phyloP scores from a whole-genome alignment of 2,888 invertebrate species.

The Oscheius sp. region DNA sequence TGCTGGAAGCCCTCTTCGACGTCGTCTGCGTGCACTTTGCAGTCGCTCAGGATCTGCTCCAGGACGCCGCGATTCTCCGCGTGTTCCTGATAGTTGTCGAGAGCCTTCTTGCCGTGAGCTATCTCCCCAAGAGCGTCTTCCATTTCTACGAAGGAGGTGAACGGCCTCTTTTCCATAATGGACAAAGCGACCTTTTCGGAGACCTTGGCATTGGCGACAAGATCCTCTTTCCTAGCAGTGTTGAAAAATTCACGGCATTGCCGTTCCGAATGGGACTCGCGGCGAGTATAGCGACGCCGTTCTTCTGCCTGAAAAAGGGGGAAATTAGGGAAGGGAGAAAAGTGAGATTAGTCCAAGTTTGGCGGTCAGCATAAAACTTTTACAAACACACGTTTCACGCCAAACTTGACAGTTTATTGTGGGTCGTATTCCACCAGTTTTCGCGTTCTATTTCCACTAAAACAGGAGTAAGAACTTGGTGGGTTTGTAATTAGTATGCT shows the following conservation, averaged over 20 bases:
- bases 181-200: conserved; percentile 55
- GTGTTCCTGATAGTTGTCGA: conserved; percentile 60
- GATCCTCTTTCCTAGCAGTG: conserved; percentile 39
- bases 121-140: conserved; percentile 27
- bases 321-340: neutral
- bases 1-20: conserved; percentile 49
- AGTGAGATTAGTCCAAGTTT: too few species aligned
- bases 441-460: too few species aligned
- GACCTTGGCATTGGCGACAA: conserved; percentile 50
- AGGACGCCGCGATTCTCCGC: conserved; percentile 65
- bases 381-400: too few species aligned
- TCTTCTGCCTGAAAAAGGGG: conserved; percentile 46
- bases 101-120: conserved; percentile 48
- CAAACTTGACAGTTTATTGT: too few species aligned
- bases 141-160: conserved; percentile 41
- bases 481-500: too few species aligned
- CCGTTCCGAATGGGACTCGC: conserved; percentile 40
- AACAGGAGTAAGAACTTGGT: too few species aligned
- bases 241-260: conserved; percentile 55
- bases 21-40: conserved; percentile 54
- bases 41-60: conserved; percentile 64
- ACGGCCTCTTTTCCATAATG: conserved; percentile 48
- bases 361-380: too few species aligned
- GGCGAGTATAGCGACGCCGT: conserved; percentile 20
- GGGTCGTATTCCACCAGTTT: too few species aligned